phyloP scores from a whole-genome alignment of 1,140 invertebrate species.

The Aleiodes sp. region DNA sequence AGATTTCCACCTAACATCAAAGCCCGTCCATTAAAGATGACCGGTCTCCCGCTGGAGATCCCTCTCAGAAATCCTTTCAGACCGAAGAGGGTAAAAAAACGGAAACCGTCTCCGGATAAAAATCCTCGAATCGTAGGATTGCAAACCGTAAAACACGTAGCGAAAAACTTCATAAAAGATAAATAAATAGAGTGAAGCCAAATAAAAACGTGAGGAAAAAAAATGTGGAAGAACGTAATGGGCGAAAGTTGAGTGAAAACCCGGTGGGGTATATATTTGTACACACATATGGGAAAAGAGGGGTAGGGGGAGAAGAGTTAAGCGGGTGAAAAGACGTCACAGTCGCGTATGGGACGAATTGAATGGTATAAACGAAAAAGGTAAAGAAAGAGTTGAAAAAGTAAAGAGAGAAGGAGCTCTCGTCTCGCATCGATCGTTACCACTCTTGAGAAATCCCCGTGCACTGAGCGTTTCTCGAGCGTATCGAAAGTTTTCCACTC shows the following conservation, averaged over 20 bases:
- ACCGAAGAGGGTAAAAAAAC: not conserved
- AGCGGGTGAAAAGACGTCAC: not conserved
- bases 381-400: not conserved
- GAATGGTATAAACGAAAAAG: slow-evolving; percentile 1
- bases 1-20: slow-evolving; percentile 32
- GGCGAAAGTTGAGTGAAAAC: not conserved
- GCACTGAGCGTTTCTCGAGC: not conserved
- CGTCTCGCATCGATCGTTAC: slow-evolving; percentile 15
- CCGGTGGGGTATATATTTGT: not conserved
- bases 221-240: not conserved
- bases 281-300: not conserved
- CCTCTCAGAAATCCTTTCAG: not conserved
- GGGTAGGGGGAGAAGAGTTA: not conserved
- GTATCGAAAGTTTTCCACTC: slow-evolving; percentile 7
- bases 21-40: slow-evolving; percentile 38
- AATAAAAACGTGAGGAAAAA: not conserved
- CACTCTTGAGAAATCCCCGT: not conserved
- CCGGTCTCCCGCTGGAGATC: not conserved
- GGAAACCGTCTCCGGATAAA: not conserved
- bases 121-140: not conserved
- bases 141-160: not conserved
- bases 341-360: not conserved
- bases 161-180: not conserved
- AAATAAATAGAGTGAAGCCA: slow-evolving; percentile 3
- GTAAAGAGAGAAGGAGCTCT: not conserved